Conservation (phyloP, 2,888 invertebrate genomes). For the Sphaeridia pumilis region DNA sequence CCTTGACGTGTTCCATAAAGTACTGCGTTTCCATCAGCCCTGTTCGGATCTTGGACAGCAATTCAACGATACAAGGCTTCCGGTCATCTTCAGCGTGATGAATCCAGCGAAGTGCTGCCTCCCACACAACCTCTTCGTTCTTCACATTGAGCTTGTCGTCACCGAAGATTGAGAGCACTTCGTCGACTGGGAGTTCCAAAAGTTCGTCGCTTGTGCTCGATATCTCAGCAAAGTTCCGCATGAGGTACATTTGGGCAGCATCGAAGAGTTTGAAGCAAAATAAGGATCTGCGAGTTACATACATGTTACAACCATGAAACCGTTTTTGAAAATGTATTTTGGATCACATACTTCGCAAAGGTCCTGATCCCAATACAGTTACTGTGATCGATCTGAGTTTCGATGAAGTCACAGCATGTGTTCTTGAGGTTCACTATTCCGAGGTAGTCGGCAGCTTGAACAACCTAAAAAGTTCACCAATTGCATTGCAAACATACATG, state of each 20-base stretch:
- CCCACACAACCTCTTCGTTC: constrained; percentile 69
- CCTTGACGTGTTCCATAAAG: constrained; percentile 70
- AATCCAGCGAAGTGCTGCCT: constrained; percentile 75
- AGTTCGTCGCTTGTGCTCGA: constrained; percentile 62
- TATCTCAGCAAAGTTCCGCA: constrained; percentile 62
- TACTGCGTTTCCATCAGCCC: constrained; percentile 77
- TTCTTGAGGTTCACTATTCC: constrained; percentile 70
- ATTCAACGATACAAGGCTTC: constrained; percentile 59
- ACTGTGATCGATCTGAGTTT: constrained; percentile 53
- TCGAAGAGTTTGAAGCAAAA: constrained; percentile 60
- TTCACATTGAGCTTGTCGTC: constrained; percentile 74
- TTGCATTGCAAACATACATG: background rate
- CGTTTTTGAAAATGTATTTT: background rate
- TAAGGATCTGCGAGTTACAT: constrained; percentile 39
- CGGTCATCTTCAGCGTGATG: constrained; percentile 61
- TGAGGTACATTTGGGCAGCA: constrained; percentile 55
- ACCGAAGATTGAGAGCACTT: constrained; percentile 62
- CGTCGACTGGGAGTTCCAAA: constrained; percentile 56
- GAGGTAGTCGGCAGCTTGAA: constrained; percentile 78
- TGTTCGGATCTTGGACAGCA: constrained; percentile 68
- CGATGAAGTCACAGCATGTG: constrained; percentile 66
- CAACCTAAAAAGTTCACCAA: constrained; percentile 41
- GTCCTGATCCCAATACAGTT: constrained; percentile 75
- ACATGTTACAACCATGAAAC: background rate
- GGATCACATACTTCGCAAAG: constrained; percentile 54